A percentile compares a stretch with the other conserved stretches of the same genome.
Evolutionary conservation across 2,888 invertebrate genomes (phyloP).

Genomic region (Entomobrya proxima): DNA sequence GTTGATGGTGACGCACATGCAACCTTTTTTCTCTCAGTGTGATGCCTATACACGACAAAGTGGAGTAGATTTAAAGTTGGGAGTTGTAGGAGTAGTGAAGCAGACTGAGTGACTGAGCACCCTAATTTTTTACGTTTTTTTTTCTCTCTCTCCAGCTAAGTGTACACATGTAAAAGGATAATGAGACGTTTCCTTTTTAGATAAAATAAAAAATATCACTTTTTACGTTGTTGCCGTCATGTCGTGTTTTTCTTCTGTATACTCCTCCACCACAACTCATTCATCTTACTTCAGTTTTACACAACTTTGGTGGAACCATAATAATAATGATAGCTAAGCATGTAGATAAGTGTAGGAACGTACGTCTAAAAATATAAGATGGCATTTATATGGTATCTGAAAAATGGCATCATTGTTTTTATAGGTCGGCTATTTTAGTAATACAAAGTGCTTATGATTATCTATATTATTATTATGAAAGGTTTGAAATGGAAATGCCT

Average conservation of each 20-base stretch:
- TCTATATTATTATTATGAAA: no score
- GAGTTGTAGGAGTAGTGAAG: conserved; percentile 17
- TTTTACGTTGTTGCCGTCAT: conserved; percentile 31
- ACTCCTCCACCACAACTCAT: conserved; percentile 41
- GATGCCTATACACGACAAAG: conserved; percentile 6
- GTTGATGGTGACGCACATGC: conserved; percentile 58
- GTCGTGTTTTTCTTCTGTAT: conserved; percentile 25
- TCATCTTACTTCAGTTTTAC: conserved; percentile 42
- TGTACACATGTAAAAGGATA: conserved; percentile 64
- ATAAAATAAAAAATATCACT: conserved; percentile 66
- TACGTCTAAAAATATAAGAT: no score
- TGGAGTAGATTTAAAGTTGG: background rate
- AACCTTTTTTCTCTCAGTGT: conserved; percentile 32
- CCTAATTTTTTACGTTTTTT: conserved; percentile 52
- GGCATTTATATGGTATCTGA: no score
- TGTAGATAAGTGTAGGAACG: background rate
- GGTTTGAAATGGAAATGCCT: no score
- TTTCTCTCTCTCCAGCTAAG: background rate
- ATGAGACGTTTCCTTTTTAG: conserved; percentile 71
- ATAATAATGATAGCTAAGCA: no score
- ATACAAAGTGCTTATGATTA: no score
- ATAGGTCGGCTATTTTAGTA: no score
- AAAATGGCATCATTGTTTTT: no score
- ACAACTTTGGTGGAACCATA: background rate
- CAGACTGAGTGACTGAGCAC: conserved; percentile 41